phyloP scores from a whole-genome alignment of 2,888 invertebrate genomes.

The Heliconius sara region DNA sequence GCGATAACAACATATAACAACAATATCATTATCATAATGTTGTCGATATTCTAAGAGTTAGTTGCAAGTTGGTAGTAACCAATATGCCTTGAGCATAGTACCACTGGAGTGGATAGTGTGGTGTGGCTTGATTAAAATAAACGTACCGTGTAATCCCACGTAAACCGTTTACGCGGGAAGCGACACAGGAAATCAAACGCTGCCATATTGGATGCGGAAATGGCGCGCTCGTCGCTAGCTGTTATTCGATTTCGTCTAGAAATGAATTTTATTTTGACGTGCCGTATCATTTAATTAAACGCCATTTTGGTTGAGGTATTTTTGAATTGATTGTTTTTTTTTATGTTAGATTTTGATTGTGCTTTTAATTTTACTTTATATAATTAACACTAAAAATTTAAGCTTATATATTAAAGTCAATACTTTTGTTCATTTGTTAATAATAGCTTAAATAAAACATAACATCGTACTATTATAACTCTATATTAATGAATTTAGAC shows the following conservation, averaged over 20 bases:
- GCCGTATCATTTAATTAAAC: constrained; percentile 47
- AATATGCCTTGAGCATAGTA: constrained; percentile 17
- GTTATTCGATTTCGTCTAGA: constrained; percentile 55
- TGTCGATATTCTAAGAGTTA: background rate
- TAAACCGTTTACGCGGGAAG: constrained; percentile 73
- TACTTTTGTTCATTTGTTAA: background rate
- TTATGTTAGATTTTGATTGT: background rate
- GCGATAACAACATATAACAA: background rate
- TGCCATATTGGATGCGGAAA: constrained; percentile 81
- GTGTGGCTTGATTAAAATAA: constrained; percentile 60
- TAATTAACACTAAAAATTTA: too few species aligned
- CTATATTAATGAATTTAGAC: background rate
- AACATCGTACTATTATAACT: background rate
- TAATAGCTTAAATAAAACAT: too few species aligned
- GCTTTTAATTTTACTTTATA: background rate
- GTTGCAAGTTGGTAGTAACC: background rate
- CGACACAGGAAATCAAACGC: constrained; percentile 78
- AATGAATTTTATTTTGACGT: constrained; percentile 48
- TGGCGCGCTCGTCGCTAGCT: constrained; percentile 60
- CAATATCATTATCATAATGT: background rate
- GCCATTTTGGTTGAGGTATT: constrained; percentile 42
- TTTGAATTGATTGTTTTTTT: constrained; percentile 18
- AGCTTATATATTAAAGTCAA: too few species aligned
- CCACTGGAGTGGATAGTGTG: background rate
- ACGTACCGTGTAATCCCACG: constrained; percentile 71